Conservation (phyloP, 2,797 vertebrate genomes). For the Trematocara caparti region DNA sequence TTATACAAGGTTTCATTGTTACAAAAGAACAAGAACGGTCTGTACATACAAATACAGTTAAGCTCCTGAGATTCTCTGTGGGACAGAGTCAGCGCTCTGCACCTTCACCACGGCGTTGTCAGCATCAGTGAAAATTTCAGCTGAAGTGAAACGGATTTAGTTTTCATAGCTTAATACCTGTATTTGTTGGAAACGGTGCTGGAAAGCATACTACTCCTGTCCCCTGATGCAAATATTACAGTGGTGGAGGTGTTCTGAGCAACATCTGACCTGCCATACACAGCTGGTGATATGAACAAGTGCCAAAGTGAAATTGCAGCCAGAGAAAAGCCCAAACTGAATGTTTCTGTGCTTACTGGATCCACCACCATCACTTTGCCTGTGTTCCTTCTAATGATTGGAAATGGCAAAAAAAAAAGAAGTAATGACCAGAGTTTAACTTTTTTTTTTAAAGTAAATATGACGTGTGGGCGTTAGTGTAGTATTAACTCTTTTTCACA, state of each 20-base stretch:
- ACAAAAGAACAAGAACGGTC: slow-evolving; percentile 34
- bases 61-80: slow-evolving; percentile 76
- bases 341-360: neutral
- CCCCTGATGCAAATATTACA: neutral
- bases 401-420: neutral
- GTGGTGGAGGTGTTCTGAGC: neutral
- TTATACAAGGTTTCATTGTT: neutral
- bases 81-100: slow-evolving; percentile 22
- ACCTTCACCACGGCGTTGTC: neutral
- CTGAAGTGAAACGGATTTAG: neutral
- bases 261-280: slow-evolving; percentile 21
- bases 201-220: neutral
- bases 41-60: slow-evolving; percentile 67
- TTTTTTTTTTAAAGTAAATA: neutral
- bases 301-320: slow-evolving; percentile 30
- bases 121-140: neutral
- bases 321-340: neutral
- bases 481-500: slow-evolving; percentile 22
- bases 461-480: neutral
- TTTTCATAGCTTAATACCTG: neutral
- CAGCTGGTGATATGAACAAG: slow-evolving; percentile 36
- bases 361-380: neutral
- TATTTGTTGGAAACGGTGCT: neutral
- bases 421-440: neutral
- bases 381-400: neutral